Conservation (phyloP, 2,797 vertebrate species). For the Rhinichthys osculus region DNA sequence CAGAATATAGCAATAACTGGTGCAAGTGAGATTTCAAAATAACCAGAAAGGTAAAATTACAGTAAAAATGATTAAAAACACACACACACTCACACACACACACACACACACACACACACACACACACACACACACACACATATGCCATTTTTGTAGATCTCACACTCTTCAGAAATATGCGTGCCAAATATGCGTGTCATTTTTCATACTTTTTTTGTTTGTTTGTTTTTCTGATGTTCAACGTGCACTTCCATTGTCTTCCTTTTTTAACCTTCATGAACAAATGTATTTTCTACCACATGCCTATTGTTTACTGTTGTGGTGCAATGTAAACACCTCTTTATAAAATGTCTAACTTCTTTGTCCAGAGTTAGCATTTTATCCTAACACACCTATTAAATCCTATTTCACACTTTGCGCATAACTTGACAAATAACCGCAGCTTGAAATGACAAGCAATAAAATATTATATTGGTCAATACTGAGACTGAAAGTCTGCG, state of each 20-base stretch:
- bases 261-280: neutral
- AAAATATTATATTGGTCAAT: no score
- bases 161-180: no score
- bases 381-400: neutral
- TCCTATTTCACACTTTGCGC: neutral
- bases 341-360: neutral
- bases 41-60: no score
- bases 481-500: neutral
- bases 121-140: no score
- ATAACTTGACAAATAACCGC: neutral
- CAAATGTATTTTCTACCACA: neutral
- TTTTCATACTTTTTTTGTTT: neutral
- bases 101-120: no score
- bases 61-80: neutral
- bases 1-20: neutral
- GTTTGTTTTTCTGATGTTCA: neutral
- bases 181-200: no score
- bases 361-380: neutral
- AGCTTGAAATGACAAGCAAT: neutral
- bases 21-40: neutral
- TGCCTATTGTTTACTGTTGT: neutral
- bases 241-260: neutral
- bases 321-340: neutral
- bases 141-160: no score
- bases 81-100: no score